Base-by-base conservation (phyloP, 2,888 invertebrate genomes). In the Philereme vetulata region DNA sequence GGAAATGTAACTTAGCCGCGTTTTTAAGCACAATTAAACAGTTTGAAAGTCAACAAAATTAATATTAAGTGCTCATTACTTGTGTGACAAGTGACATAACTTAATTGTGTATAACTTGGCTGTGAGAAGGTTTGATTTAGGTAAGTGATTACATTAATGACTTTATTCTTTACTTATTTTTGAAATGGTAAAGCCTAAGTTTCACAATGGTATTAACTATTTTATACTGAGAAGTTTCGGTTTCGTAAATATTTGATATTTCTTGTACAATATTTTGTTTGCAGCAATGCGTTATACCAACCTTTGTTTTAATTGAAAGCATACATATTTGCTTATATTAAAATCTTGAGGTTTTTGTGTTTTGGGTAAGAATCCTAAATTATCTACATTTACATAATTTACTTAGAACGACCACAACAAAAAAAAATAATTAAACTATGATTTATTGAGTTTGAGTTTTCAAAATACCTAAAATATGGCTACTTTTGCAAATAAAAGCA, bases 61-160 rank as follows among this genome's bases (percentile, higher is more conserved):
- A 59, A 56, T 46, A 60, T 60, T 51, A 45, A 65, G 67, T 62
- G 65, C 62, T 66, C 57, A 67, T 70, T 65, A 62, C 63, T 65
- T 64, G 60, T 67, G 75, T 74, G 75, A 73, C 68, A 73, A 74
- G 82, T 83, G 83, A 78, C 70, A 77, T 79, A 76, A 80, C 73
- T 58, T 66, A 44, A 62, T 59, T 72, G 73, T 73, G 71, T 72
- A 65, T 66, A 69, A 62, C 56, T 61, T 66, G 72, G 67, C 67
- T 72, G 80, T 79, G 81, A 74, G 81, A 81, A 76, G 71, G 66
- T 68, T 65, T 71, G 74, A 76, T 75, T 72, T 70, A 72, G 82
- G 83, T 80, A 68, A 82, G 81, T 80, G 78, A 72, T 72, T 68
- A 65, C 49, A 71, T 71, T 68, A 62, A 68, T 68, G 65, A 66